phyloP scores from a whole-genome alignment of 2,797 vertebrate genomes.

The Pipistrellus nathusii region DNA sequence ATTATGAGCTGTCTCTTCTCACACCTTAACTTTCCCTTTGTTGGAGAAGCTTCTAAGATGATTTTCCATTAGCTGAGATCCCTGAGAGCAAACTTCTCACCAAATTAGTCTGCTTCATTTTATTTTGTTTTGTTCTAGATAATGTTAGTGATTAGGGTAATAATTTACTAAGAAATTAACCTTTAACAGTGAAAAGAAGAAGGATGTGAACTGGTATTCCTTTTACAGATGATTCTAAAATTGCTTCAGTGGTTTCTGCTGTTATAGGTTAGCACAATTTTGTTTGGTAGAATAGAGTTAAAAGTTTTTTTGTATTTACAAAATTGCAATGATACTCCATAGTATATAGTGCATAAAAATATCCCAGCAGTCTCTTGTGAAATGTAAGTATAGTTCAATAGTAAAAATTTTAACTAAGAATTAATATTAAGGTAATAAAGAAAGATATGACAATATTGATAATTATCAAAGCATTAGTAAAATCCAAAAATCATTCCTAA shows the following conservation, averaged over 20 bases:
- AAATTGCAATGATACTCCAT: background rate
- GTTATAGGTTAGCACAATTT: background rate
- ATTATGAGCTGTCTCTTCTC: background rate
- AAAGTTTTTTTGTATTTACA: background rate
- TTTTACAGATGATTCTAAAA: background rate
- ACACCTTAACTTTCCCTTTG: background rate
- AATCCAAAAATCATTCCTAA: background rate
- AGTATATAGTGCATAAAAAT: background rate
- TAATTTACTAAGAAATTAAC: background rate
- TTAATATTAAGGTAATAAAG: background rate
- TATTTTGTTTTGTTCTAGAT: slow-evolving; percentile 25
- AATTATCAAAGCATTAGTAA: slow-evolving; percentile 3
- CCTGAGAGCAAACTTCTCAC: background rate
- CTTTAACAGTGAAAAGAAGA: background rate
- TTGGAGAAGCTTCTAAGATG: background rate
- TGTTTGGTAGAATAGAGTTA: background rate
- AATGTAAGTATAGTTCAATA: slow-evolving; percentile 23
- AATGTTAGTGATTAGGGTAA: background rate
- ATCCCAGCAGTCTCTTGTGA: background rate
- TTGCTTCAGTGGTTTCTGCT: background rate
- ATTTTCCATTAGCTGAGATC: background rate
- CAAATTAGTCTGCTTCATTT: background rate
- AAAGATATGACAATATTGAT: background rate
- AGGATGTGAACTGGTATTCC: background rate
- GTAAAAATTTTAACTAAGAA: slow-evolving; percentile 14